These are phyloP conservation scores for Cathartes aura DNA, from an alignment of 2,113 vertebrate genomes.

Conservation along the genomic window DNA sequence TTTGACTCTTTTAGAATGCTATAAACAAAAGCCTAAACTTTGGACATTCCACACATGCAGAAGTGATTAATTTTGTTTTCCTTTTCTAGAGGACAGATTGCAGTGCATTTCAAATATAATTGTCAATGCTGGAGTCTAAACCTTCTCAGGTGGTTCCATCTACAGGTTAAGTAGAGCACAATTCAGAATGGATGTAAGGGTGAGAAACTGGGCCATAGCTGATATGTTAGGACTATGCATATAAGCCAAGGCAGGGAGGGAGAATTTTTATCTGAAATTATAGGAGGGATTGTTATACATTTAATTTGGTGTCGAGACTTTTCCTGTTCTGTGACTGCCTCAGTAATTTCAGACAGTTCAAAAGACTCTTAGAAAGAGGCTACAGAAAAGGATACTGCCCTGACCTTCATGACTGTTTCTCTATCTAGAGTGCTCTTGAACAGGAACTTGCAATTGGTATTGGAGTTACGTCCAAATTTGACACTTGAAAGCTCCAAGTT, in stretches of 20 bases:
- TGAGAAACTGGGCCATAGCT: not conserved
- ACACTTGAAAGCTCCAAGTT: not conserved
- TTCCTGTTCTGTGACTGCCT: not conserved
- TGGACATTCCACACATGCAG: not conserved
- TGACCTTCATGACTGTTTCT: not conserved
- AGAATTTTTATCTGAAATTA: not conserved
- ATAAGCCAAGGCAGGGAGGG: not conserved
- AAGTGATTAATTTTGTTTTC: not conserved
- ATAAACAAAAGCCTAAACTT: not conserved
- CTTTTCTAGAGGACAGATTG: not conserved
- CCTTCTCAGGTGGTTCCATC: not conserved
- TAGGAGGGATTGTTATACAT: not conserved
- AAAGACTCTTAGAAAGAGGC: not conserved
- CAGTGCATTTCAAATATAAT: not conserved
- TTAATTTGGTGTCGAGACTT: not conserved
- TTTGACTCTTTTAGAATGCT: not conserved
- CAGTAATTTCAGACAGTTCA: not conserved
- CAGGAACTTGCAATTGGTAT: not conserved
- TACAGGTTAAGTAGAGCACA: not conserved
- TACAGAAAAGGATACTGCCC: not conserved
- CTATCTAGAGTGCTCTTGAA: not conserved
- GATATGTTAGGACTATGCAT: not conserved
- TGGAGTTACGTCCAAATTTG: not conserved
- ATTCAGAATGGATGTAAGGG: not conserved
- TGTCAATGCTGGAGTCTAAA: not conserved